phyloP scores from a whole-genome alignment of 1,140 invertebrate species.

The Apis cerana region DNA sequence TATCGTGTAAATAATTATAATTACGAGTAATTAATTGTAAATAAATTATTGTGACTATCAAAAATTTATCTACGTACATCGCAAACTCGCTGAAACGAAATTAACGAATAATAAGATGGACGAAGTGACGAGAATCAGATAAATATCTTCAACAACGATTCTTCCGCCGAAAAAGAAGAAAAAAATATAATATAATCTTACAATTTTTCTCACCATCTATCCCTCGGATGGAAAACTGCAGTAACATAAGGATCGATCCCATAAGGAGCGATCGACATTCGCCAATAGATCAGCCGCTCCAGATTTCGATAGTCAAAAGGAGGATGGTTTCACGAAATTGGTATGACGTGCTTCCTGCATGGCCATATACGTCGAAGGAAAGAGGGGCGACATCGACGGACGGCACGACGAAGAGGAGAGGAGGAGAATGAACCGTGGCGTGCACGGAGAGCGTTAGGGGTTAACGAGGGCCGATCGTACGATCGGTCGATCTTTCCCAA shows the following conservation, averaged over 20 bases:
- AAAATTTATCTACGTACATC: too few species aligned
- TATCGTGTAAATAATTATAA: too few species aligned
- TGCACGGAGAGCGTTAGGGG: conserved; percentile 68
- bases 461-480: conserved; percentile 73
- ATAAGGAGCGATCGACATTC: conserved; percentile 31
- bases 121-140: too few species aligned
- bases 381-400: not conserved
- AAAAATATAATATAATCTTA: too few species aligned
- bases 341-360: conserved; percentile 37
- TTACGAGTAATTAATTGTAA: too few species aligned
- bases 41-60: too few species aligned
- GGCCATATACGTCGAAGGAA: conserved; percentile 28
- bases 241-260: not conserved
- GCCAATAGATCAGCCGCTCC: not conserved
- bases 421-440: conserved; percentile 51
- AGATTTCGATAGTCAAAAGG: conserved; percentile 47
- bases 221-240: not conserved
- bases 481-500: conserved; percentile 74
- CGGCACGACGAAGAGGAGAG: not conserved
- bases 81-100: too few species aligned
- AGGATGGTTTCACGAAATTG: conserved; percentile 7
- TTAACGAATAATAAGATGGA: too few species aligned
- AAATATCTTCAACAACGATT: too few species aligned
- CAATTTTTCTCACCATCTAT: not conserved
- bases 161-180: too few species aligned